Base-by-base conservation (phyloP, 35 echinoderm and acorn worm species). In the Stichopus chloronotus region DNA sequence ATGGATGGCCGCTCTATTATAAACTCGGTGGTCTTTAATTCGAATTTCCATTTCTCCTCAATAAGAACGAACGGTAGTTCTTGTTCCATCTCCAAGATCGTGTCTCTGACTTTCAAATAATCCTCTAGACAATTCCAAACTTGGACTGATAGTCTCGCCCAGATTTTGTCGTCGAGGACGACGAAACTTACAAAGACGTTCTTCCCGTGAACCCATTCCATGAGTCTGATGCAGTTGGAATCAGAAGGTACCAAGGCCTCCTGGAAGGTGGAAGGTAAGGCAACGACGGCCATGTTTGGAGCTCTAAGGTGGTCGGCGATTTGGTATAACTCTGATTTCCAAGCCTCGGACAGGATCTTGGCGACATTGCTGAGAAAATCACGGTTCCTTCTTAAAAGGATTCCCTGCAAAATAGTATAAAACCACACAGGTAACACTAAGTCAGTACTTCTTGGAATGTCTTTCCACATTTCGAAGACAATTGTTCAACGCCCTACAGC, bases 41-140 rank as follows among this genome's bases (percentile, higher is more conserved):
- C 10, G 8, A 56, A 56, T 9, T 16, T 53, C 43, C 4, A 55
- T 6, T 83, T 55, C n/a, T 17, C 55, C 80, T n/a, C 13, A 6
- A 4, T 8, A 8, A 65, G 10, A 8, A 65, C 17, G 9, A 9
- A 56, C 19, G 12, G 52, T 52, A 83, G 25, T 55, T 83, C 43
- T 52, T 83, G 7, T 17, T 83, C 52, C 52, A 83, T 52, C 80
- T 83, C 80, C 19, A 53, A 55, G 52, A 83, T 43, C 16, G 11
- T 5, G 12, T 83, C 53, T n/a, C 55, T 83, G 4, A 83, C 80
- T 55, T 14, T 55, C 19, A 55, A 4, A 43, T 83, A 83, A 55
- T 83, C 80, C 54, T 83, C 80, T 5, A 57, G 19, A 43, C 53
- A 24, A 55, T 83, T 83, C 80, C 80, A 83, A 55, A 83, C 80